Evolutionary conservation across 1,140 invertebrate genomes (phyloP), one percentile per base, ranked within the genome.

Genomic region (Diploscapter pachys): DNA sequence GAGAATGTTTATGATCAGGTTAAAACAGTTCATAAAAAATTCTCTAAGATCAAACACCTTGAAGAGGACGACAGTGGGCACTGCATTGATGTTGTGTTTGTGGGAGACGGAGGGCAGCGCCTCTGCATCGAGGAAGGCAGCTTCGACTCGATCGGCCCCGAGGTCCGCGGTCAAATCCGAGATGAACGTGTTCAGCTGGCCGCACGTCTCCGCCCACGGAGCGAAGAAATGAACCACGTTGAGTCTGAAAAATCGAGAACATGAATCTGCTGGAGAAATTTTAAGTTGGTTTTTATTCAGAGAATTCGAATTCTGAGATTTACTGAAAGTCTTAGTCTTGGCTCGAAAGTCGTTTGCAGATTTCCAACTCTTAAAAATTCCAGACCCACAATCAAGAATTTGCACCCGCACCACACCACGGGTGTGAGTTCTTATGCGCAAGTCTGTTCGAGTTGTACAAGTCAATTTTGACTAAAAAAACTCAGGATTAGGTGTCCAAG

Each of bases 51-150:
- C 31, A 69, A 52, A 5, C 55, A 82, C 81, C 75, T 80, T 85
- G 63, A 84, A 83, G 49, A 80, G 73, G 5, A 83, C 67, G 13
- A 84, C 64, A 4, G 84, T 82, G 6, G 82, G 82, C 4, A 76
- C 84, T 61, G 82, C 80, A 51, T 66, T 78, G 6, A 83, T 75
- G 48, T 77, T 73, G 61, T 75, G 61, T 55, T 74, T 72, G 8
- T 72, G 49, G 4, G 84, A 77, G 5, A 75, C 72, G 55, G 80
- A 81, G 9, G 82, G 56, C 53, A 84, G 50, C 48, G 65, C 78
- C 68, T 83, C 82, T 8, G 83, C 83, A 52, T 82, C 79, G 54
- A 83, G 66, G 50, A 57, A 68, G 49, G 75, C 81, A 6, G 74
- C 66, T 6, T 79, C 31, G 31, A 31, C 31, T 31, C 31, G 31